Percentiles rank a stretch among this genome's conserved stretches.
These are phyloP conservation scores for Syngnathus acus DNA, from an alignment of 2,797 vertebrate genomes.

Conservation along the genomic window DNA sequence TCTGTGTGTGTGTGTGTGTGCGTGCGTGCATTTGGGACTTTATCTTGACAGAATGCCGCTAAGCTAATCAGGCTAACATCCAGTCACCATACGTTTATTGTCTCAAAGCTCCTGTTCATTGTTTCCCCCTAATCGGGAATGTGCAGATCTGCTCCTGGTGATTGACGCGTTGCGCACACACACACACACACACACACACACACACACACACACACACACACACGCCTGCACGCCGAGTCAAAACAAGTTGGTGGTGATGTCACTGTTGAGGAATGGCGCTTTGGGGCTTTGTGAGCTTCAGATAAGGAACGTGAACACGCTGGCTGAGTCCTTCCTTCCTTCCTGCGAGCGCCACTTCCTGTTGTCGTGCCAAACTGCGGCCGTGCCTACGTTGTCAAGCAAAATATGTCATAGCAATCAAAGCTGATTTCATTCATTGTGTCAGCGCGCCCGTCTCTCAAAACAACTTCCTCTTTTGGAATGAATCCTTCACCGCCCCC, in stretches of 20 bases:
- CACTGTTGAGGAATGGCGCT: constrained; percentile 29
- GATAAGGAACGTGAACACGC: constrained; percentile 29
- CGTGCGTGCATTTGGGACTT: not conserved
- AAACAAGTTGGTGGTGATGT: constrained; percentile 22
- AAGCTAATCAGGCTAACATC: not conserved
- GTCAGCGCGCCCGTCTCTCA: too few species aligned
- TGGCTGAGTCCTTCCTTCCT: constrained; percentile 4
- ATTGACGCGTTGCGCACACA: constrained; percentile 9
- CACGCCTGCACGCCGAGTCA: not conserved
- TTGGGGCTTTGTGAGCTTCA: constrained; percentile 3
- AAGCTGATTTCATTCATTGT: too few species aligned
- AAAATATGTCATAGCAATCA: too few species aligned
- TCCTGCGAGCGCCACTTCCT: constrained; percentile 31
- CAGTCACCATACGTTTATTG: not conserved
- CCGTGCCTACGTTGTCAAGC: not conserved
- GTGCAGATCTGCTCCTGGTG: constrained; percentile 3
- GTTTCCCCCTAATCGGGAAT: not conserved
- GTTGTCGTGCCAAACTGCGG: constrained; percentile 24
- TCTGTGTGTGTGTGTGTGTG: not conserved
- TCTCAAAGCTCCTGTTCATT: not conserved
- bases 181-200: not conserved
- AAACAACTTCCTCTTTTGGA: too few species aligned
- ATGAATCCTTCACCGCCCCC: too few species aligned
- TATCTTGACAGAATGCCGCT: constrained; percentile 1
- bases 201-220: not conserved